These are phyloP conservation scores for Heliconius melpomene DNA, from an alignment of 1,140 invertebrate species.

Conservation along the genomic window DNA sequence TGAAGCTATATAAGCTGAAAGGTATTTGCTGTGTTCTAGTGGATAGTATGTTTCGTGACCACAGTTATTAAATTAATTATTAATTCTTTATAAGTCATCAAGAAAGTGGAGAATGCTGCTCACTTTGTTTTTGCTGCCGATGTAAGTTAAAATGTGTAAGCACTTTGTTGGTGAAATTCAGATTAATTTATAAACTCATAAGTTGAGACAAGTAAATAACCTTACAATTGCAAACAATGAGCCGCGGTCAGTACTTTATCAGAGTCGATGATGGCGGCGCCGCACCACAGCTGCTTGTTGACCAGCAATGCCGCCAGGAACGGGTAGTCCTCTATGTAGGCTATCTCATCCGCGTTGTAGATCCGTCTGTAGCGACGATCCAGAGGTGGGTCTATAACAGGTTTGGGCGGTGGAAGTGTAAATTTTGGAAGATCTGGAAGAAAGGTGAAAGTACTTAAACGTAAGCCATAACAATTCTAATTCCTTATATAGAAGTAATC, in stretches of 20 bases:
- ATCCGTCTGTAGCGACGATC: conserved; percentile 58
- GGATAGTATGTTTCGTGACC: no score
- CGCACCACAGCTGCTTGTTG: conserved; percentile 67
- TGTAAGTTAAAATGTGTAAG: no score
- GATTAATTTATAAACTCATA: no score
- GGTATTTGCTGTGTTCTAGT: no score
- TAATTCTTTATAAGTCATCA: no score
- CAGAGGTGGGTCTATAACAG: conserved; percentile 40
- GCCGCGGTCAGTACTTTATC: conserved; percentile 64
- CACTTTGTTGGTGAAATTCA: no score
- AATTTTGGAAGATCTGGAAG: neutral
- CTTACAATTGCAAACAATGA: conserved; percentile 70
- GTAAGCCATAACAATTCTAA: no score
- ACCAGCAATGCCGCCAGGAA: conserved; percentile 60
- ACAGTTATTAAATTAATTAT: no score
- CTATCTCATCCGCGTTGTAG: conserved; percentile 64
- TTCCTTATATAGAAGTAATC: no score
- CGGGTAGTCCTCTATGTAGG: conserved; percentile 52
- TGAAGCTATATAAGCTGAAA: no score
- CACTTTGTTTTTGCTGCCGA: no score
- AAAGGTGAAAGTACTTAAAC: neutral
- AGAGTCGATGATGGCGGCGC: conserved; percentile 54
- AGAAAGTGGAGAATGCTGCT: no score
- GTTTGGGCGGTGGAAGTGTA: neutral
- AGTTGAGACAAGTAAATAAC: neutral